A percentile compares a stretch with the other conserved stretches of the same genome.
These are phyloP conservation scores for Enoplosus armatus DNA, from an alignment of 2,797 vertebrate genomes.

Conservation along the genomic window DNA sequence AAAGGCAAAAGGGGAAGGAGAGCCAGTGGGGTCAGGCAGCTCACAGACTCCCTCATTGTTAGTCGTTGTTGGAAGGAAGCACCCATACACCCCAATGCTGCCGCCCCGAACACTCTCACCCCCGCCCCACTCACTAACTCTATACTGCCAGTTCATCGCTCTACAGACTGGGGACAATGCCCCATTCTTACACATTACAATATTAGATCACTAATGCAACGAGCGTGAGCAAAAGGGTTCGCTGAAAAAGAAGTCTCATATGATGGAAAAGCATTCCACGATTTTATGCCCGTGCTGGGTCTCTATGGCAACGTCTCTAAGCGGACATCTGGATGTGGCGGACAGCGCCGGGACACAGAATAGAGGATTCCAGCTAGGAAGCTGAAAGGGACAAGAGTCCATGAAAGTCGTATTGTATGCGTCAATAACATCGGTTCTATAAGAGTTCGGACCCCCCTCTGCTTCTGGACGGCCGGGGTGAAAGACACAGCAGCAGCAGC, in stretches of 20 bases:
- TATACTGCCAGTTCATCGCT: slow-evolving; percentile 68
- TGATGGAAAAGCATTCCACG: slow-evolving; percentile 74
- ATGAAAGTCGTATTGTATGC: slow-evolving; percentile 82
- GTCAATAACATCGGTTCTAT: slow-evolving; percentile 74
- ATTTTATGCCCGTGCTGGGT: slow-evolving; percentile 72
- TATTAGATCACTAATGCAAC: slow-evolving; percentile 68
- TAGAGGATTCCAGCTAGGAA: slow-evolving; percentile 81
- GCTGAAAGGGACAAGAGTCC: slow-evolving; percentile 79
- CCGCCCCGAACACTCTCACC: slow-evolving; percentile 43
- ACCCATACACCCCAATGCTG: slow-evolving; percentile 55
- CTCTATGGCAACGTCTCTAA: slow-evolving; percentile 76
- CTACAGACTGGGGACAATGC: slow-evolving; percentile 76
- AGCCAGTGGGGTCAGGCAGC: slow-evolving; percentile 69
- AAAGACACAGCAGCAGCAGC: slow-evolving; percentile 62
- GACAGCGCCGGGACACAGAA: slow-evolving; percentile 70
- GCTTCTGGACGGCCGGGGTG: slow-evolving; percentile 50
- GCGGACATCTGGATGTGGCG: slow-evolving; percentile 81
- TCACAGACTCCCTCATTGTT: slow-evolving; percentile 81
- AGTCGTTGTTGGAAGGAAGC: slow-evolving; percentile 60
- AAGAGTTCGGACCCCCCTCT: slow-evolving; percentile 62
- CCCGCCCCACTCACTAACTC: slow-evolving; percentile 61
- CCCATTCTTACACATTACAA: slow-evolving; percentile 76
- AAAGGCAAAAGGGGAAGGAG: slow-evolving; percentile 50
- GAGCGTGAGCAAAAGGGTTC: slow-evolving; percentile 52
- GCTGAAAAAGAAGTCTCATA: slow-evolving; percentile 62